phyloP scores from a whole-genome alignment of 2,888 invertebrate genomes.

The Hyalella azteca region DNA sequence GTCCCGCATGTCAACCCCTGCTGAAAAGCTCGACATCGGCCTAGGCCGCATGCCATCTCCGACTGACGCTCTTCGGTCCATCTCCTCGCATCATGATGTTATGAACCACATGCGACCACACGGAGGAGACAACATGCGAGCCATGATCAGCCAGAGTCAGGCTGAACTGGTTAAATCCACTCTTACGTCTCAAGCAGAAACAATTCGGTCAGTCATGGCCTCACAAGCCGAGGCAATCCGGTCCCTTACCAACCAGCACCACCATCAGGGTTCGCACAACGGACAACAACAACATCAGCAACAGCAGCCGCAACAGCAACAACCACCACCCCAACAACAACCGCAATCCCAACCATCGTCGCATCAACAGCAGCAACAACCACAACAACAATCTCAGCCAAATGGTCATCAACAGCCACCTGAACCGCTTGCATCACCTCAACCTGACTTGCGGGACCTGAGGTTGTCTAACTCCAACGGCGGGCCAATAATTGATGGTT shows the following conservation, averaged over 20 bases:
- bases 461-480: conserved; percentile 48
- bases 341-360: conserved; percentile 57
- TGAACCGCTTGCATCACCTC: conserved; percentile 59
- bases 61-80: conserved; percentile 57
- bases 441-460: conserved; percentile 58
- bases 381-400: conserved; percentile 44
- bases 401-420: conserved; percentile 57
- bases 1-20: conserved; percentile 59
- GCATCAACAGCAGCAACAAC: conserved; percentile 50
- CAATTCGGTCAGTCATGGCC: conserved; percentile 80
- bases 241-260: conserved; percentile 54
- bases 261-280: conserved; percentile 43
- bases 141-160: conserved; percentile 59
- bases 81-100: conserved; percentile 55
- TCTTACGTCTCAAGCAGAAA: conserved; percentile 83
- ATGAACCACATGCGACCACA: conserved; percentile 60
- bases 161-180: conserved; percentile 58
- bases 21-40: conserved; percentile 60
- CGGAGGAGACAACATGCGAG: conserved; percentile 56
- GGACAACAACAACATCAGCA: conserved; percentile 55
- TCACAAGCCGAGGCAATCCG: conserved; percentile 67
- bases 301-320: conserved; percentile 59
- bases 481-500: conserved; percentile 58
- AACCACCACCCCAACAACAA: conserved; percentile 60
- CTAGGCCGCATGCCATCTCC: conserved; percentile 59